These are phyloP conservation scores for Harpalus rufipes DNA, from an alignment of 2,888 invertebrate genomes.

Conservation along the genomic window DNA sequence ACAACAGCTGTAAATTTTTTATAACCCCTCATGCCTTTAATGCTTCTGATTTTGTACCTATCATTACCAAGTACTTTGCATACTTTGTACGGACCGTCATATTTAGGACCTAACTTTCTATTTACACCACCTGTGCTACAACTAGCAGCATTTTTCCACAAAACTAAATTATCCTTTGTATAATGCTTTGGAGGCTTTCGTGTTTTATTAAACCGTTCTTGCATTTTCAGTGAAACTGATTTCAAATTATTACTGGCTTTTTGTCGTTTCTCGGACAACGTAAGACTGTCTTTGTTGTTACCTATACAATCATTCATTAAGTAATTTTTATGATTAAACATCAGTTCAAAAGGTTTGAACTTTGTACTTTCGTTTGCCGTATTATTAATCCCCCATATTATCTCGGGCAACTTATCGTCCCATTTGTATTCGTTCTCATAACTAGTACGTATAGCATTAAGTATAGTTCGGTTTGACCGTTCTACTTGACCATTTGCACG, in stretches of 20 bases:
- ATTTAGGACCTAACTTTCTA: constrained; percentile 7
- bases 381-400: constrained; percentile 22
- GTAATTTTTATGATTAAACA: constrained; percentile 17
- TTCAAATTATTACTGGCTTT: background rate
- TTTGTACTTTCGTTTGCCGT: constrained; percentile 26
- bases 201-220: constrained; percentile 12
- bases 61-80: background rate
- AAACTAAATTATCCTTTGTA: background rate
- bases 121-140: background rate
- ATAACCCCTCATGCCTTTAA: constrained; percentile 13
- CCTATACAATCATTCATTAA: constrained; percentile 36
- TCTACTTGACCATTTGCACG: constrained; percentile 27
- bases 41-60: constrained; percentile 23
- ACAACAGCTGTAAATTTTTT: constrained; percentile 6
- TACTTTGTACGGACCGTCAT: constrained; percentile 22
- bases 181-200: background rate
- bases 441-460: constrained; percentile 34
- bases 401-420: constrained; percentile 36
- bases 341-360: constrained; percentile 35
- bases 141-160: constrained; percentile 24
- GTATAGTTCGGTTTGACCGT: constrained; percentile 25
- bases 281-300: background rate
- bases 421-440: background rate
- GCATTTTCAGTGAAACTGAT: background rate
- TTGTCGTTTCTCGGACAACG: background rate